These are phyloP conservation scores for Colostygia pectinataria DNA, from an alignment of 2,888 invertebrate species.

Conservation along the genomic window DNA sequence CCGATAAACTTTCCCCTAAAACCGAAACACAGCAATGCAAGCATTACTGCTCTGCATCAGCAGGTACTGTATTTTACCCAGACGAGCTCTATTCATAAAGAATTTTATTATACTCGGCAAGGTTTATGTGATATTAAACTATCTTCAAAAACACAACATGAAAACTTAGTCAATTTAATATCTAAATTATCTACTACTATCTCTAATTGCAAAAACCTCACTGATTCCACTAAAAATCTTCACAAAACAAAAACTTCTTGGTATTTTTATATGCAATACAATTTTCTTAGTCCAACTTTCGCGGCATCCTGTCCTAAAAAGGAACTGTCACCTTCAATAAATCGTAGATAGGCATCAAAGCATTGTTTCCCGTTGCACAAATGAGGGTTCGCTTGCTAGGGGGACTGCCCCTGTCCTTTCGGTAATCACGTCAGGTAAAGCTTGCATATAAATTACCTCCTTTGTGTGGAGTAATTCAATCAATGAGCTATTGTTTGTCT, in stretches of 20 bases:
- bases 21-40: too few relatives aligned
- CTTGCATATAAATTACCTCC: conserved; percentile 76
- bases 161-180: too few relatives aligned
- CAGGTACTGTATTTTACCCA: too few relatives aligned
- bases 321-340: conserved; percentile 62
- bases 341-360: conserved; percentile 60
- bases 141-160: too few relatives aligned
- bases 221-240: conserved; percentile 18
- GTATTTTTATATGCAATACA: too few relatives aligned
- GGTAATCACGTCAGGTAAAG: conserved; percentile 75
- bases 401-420: conserved; percentile 59
- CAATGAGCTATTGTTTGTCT: conserved; percentile 58
- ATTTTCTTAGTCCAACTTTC: conserved; percentile 49
- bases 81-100: too few relatives aligned
- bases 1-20: too few relatives aligned
- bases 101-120: too few relatives aligned
- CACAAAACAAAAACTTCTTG: conserved; percentile 15
- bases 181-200: too few relatives aligned
- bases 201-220: not conserved
- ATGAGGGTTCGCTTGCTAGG: conserved; percentile 47
- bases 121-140: too few relatives aligned
- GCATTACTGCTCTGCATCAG: too few relatives aligned
- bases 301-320: conserved; percentile 39
- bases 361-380: conserved; percentile 58
- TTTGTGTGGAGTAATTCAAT: conserved; percentile 65